Conservation (phyloP, 2,888 invertebrate species). For the Stenotaenia linearis region DNA sequence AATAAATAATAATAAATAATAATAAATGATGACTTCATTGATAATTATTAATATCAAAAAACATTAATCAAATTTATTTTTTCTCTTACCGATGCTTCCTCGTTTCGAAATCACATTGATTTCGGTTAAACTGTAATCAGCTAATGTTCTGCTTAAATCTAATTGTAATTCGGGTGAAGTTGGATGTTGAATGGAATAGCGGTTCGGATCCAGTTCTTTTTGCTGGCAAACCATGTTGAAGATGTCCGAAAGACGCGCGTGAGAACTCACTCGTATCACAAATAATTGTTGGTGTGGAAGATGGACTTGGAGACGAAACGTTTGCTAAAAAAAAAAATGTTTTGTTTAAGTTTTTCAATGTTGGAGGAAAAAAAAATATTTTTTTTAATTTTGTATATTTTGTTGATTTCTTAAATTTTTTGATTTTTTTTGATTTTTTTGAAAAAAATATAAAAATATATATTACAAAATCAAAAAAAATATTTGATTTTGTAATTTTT, state of each 20-base stretch:
- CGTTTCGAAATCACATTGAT: conserved; percentile 43
- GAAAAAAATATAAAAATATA: no score
- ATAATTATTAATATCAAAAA: no score
- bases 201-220: conserved; percentile 64
- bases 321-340: conserved; percentile 42
- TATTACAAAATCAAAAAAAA: no score
- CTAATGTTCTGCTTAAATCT: conserved; percentile 55
- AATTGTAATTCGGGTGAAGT: conserved; percentile 58
- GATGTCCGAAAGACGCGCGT: conserved; percentile 62
- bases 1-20: neutral
- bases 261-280: conserved; percentile 66
- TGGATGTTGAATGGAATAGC: conserved; percentile 72
- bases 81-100: neutral
- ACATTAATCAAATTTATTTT: no score
- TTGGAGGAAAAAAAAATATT: no score
- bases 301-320: conserved; percentile 56
- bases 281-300: conserved; percentile 73
- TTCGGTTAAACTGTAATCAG: conserved; percentile 61
- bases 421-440: no score
- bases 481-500: no score
- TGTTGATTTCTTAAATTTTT: no score
- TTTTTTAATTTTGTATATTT: no score
- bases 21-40: neutral
- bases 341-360: neutral
- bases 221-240: conserved; percentile 67